Percentiles rank a stretch among this genome's conserved stretches.
These are phyloP conservation scores for Andrena trimmerana DNA, from an alignment of 2,888 invertebrate species.

Conservation along the genomic window DNA sequence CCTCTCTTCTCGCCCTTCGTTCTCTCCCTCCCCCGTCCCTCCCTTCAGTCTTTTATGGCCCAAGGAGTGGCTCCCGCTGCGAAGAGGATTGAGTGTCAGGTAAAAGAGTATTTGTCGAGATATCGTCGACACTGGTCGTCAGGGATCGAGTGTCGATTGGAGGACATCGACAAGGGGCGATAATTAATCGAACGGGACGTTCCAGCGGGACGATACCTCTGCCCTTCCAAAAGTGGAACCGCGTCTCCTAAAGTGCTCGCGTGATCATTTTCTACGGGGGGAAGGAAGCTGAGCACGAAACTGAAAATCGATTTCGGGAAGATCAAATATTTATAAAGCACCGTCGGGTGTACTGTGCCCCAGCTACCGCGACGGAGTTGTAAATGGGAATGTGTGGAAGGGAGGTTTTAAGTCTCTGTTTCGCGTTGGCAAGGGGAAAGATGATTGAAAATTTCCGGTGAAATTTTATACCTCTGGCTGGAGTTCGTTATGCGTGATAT, in stretches of 20 bases:
- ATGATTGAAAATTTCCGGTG: conserved; percentile 8
- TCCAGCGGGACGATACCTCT: background rate
- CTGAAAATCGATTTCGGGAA: conserved; percentile 7
- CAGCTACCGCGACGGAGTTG: conserved; percentile 8
- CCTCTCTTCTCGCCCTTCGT: conserved; percentile 8
- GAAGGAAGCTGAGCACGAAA: background rate
- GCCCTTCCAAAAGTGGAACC: background rate
- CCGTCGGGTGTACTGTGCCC: background rate
- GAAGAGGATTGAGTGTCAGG: conserved; percentile 33
- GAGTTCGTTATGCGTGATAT: conserved; percentile 1
- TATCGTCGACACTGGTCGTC: conserved; percentile 39
- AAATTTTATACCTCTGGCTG: conserved; percentile 30
- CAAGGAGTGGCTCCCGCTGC: conserved; percentile 37
- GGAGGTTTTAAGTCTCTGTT: background rate
- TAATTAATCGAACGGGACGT: conserved; percentile 31
- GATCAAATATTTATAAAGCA: conserved; percentile 30
- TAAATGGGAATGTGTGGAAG: conserved; percentile 22
- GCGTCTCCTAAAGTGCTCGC: background rate
- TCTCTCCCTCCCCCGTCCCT: conserved; percentile 5
- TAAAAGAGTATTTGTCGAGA: conserved; percentile 41
- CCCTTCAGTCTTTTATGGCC: conserved; percentile 49
- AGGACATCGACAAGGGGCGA: conserved; percentile 22
- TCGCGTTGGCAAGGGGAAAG: background rate
- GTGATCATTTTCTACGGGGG: background rate
- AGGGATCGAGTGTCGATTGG: conserved; percentile 47